phyloP scores from a whole-genome alignment of 2,888 invertebrate genomes.

The Thereva nobilitata region DNA sequence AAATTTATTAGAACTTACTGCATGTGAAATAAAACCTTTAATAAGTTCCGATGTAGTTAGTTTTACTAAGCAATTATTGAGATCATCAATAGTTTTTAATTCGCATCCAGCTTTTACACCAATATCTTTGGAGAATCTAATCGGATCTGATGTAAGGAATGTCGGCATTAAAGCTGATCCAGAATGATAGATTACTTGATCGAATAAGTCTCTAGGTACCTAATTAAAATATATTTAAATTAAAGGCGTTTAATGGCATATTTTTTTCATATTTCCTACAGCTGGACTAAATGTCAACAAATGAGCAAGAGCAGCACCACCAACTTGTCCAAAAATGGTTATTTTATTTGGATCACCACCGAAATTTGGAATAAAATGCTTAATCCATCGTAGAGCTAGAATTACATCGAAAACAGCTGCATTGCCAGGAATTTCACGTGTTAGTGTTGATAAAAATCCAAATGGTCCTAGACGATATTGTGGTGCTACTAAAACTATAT shows the following conservation, averaged over 20 bases:
- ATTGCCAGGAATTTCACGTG: slow-evolving; percentile 61
- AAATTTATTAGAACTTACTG: slow-evolving; percentile 44
- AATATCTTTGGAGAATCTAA: slow-evolving; percentile 55
- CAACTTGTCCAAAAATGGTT: slow-evolving; percentile 62
- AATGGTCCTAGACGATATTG: slow-evolving; percentile 62
- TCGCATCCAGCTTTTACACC: slow-evolving; percentile 52
- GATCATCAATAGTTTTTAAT: slow-evolving; percentile 47
- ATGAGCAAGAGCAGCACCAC: slow-evolving; percentile 60
- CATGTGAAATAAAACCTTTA: slow-evolving; percentile 51
- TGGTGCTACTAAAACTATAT: slow-evolving; percentile 59
- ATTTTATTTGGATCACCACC: slow-evolving; percentile 60
- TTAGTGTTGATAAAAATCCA: slow-evolving; percentile 61
- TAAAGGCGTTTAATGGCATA: background rate
- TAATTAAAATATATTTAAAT: slow-evolving; percentile 39
- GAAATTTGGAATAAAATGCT: slow-evolving; percentile 59
- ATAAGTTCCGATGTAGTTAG: slow-evolving; percentile 49
- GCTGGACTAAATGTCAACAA: slow-evolving; percentile 58
- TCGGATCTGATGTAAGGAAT: slow-evolving; percentile 59
- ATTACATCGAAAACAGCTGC: slow-evolving; percentile 61
- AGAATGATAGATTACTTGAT: slow-evolving; percentile 61
- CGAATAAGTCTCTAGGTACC: slow-evolving; percentile 58
- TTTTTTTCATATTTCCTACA: slow-evolving; percentile 41
- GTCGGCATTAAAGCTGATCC: slow-evolving; percentile 61
- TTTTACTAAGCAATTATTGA: slow-evolving; percentile 52
- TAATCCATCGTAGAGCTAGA: slow-evolving; percentile 61